phyloP scores from a whole-genome alignment of 2,797 vertebrate genomes.

The Muscicapa comitata region DNA sequence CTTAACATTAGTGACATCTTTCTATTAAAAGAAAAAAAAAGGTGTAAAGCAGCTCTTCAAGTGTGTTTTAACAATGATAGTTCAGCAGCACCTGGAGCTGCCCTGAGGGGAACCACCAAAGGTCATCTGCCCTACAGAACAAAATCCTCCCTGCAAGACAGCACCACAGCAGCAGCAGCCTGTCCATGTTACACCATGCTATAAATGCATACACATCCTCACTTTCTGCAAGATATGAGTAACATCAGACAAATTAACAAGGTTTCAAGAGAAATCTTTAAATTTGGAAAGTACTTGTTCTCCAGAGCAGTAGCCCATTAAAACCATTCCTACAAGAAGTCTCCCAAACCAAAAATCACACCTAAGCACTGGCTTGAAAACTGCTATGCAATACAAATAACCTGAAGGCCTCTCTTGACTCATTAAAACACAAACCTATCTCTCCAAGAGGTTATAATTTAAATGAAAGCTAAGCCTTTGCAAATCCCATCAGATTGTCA shows the following conservation, averaged over 20 bases:
- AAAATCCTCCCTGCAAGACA: background rate
- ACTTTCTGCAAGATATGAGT: background rate
- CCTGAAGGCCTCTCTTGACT: background rate
- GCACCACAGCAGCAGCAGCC: background rate
- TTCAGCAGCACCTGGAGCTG: background rate
- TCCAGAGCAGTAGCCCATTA: background rate
- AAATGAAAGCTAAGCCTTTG: slow-evolving; percentile 50
- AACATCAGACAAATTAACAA: background rate
- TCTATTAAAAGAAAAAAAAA: background rate
- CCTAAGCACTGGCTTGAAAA: background rate
- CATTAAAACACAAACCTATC: slow-evolving; percentile 12
- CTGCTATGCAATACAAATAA: background rate
- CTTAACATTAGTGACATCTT: background rate
- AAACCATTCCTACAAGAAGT: background rate
- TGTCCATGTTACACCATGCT: background rate
- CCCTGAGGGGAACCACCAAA: background rate
- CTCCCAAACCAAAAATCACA: background rate
- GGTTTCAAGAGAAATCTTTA: background rate
- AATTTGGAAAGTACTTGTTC: background rate
- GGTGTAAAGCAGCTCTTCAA: background rate
- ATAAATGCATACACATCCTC: background rate
- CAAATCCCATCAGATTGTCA: slow-evolving; percentile 65
- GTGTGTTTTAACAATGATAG: background rate
- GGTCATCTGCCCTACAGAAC: background rate
- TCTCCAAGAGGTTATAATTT: slow-evolving; percentile 51